Conservation (phyloP, 92 coral and sea anemone species). For the Porites cylindrica region DNA sequence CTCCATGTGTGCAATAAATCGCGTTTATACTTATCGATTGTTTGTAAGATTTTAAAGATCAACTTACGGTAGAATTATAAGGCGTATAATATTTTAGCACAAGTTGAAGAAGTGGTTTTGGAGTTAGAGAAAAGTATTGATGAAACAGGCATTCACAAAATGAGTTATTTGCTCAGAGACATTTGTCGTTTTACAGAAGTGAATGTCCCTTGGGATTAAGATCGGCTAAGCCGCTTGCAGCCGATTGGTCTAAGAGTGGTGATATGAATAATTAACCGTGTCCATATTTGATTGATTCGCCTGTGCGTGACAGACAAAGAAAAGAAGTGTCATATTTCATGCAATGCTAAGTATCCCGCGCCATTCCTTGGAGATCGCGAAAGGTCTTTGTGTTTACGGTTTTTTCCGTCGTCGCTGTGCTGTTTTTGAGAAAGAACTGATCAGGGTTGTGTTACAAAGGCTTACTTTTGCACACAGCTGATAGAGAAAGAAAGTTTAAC, state of each 20-base stretch:
- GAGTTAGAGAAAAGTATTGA: not conserved
- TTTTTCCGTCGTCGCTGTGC: not conserved
- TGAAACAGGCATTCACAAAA: not conserved
- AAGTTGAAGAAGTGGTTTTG: not conserved
- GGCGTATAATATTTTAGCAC: no score
- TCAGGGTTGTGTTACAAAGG: not conserved
- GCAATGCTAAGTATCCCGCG: not conserved
- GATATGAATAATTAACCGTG: not conserved
- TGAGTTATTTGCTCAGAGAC: conserved; percentile 7
- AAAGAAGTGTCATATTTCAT: conserved; percentile 40
- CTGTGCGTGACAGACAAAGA: conserved; percentile 38
- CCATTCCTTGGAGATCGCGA: conserved; percentile 74
- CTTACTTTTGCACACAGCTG: not conserved
- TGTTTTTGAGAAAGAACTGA: not conserved
- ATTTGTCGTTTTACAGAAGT: conserved; percentile 25
- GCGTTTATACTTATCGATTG: not conserved
- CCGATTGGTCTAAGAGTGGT: not conserved
- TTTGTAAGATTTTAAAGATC: not conserved
- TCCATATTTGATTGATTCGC: not conserved
- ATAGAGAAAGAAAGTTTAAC: not conserved
- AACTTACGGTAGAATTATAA: no score
- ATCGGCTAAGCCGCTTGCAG: conserved; percentile 10
- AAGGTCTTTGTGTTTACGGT: conserved; percentile 51
- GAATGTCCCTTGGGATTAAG: not conserved
- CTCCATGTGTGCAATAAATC: no score